Percentiles rank a stretch among this genome's conserved stretches.
phyloP scores from a whole-genome alignment of 1,140 invertebrate genomes.

The Aphelinus atriplicis region DNA sequence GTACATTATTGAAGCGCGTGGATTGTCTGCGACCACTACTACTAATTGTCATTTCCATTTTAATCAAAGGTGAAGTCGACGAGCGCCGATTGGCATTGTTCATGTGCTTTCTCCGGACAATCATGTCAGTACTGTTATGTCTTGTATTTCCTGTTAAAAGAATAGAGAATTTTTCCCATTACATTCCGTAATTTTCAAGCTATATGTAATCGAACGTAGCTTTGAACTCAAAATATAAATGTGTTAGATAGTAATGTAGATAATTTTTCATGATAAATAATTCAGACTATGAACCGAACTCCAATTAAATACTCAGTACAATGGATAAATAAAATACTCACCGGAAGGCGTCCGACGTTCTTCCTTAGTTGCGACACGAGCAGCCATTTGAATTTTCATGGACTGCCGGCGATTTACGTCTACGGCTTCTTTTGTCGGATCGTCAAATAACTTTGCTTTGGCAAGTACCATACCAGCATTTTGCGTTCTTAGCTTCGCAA shows the following conservation, averaged over 20 bases:
- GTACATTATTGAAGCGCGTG: conserved; percentile 14
- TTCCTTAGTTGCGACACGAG: not conserved
- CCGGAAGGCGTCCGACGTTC: conserved; percentile 17
- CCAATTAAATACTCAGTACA: too few species aligned
- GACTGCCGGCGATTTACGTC: conserved; percentile 29
- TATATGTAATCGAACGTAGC: too few species aligned
- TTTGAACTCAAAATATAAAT: too few species aligned
- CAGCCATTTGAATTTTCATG: conserved; percentile 22
- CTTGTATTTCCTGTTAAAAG: conserved; percentile 7
- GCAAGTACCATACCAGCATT: conserved; percentile 77
- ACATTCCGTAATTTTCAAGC: too few species aligned
- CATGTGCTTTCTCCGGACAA: conserved; percentile 14
- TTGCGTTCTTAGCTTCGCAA: conserved; percentile 71
- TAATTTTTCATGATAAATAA: not conserved
- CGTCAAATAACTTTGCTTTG: conserved; percentile 74
- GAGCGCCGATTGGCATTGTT: conserved; percentile 24
- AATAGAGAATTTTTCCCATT: not conserved
- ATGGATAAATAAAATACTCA: not conserved
- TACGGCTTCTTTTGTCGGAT: conserved; percentile 40
- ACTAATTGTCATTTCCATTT: conserved; percentile 41
- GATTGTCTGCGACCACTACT: conserved; percentile 16
- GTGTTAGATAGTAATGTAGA: not conserved
- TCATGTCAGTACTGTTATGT: not conserved
- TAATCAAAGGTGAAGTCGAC: conserved; percentile 34
- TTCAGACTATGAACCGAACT: too few species aligned